Evolutionary conservation across 2,888 invertebrate genomes (phyloP).

Genomic region (Ichneumoninae sp.): DNA sequence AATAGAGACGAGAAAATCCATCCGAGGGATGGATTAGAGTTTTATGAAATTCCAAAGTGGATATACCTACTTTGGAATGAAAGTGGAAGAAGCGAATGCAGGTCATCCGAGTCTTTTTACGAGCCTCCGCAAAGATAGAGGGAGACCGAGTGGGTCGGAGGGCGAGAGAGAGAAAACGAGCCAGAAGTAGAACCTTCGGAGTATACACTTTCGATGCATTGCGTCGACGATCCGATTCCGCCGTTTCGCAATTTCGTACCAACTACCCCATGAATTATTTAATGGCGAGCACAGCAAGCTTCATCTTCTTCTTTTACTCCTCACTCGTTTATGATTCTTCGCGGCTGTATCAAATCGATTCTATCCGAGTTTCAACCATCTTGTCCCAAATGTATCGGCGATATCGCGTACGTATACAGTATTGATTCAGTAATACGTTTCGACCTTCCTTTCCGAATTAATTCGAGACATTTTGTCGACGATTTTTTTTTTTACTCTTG

Average conservation of each 20-base stretch:
- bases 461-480: background rate
- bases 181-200: conserved; percentile 29
- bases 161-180: conserved; percentile 11
- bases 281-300: conserved; percentile 52
- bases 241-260: conserved; percentile 59
- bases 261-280: conserved; percentile 63
- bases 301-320: conserved; percentile 16
- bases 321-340: conserved; percentile 57
- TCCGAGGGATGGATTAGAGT: conserved; percentile 23
- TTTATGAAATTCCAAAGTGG: conserved; percentile 48
- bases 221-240: conserved; percentile 57
- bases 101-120: conserved; percentile 38
- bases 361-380: conserved; percentile 40
- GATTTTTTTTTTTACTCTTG: background rate
- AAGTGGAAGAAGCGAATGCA: conserved; percentile 6
- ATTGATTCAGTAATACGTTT: conserved; percentile 3
- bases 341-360: conserved; percentile 47
- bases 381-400: background rate
- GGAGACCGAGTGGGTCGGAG: background rate
- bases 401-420: conserved; percentile 26
- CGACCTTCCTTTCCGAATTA: background rate
- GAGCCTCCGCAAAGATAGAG: conserved; percentile 17
- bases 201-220: conserved; percentile 63
- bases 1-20: conserved; percentile 23
- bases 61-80: conserved; percentile 15